These are phyloP conservation scores for Oxycera nigricornis DNA, from an alignment of 2,888 invertebrate genomes.

Conservation along the genomic window DNA sequence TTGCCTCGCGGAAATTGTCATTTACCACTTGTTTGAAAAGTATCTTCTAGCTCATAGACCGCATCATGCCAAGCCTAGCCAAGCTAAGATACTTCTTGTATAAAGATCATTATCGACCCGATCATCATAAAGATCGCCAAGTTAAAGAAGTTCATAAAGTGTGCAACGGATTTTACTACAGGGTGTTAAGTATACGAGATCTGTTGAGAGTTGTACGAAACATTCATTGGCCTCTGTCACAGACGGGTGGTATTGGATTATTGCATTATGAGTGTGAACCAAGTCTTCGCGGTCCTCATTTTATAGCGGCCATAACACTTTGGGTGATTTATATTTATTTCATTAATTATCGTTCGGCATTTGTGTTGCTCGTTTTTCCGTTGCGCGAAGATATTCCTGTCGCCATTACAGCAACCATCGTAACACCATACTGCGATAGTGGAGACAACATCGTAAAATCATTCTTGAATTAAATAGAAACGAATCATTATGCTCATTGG, in stretches of 20 bases:
- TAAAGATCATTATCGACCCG: slow-evolving; percentile 13
- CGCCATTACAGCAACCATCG: slow-evolving; percentile 15
- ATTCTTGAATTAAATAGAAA: slow-evolving; percentile 14
- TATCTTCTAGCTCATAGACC: background rate
- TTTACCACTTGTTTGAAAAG: background rate
- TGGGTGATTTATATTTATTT: slow-evolving; percentile 21
- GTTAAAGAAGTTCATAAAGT: slow-evolving; percentile 24
- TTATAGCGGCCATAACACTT: slow-evolving; percentile 27
- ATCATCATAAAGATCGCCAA: slow-evolving; percentile 20
- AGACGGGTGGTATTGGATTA: slow-evolving; percentile 17
- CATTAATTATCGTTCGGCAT: slow-evolving; percentile 19
- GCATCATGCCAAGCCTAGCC: background rate
- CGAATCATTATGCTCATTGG: slow-evolving; percentile 12
- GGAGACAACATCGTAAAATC: slow-evolving; percentile 30
- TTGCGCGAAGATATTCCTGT: background rate
- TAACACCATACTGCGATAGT: slow-evolving; percentile 25
- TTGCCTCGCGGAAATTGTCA: too few species aligned
- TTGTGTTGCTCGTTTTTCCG: background rate
- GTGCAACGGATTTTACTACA: background rate
- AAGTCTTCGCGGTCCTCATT: slow-evolving; percentile 27
- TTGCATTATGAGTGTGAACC: slow-evolving; percentile 6
- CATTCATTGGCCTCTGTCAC: background rate
- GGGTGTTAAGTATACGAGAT: background rate
- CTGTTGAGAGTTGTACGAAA: background rate
- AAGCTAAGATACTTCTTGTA: background rate